Conservation (phyloP, 1,140 invertebrate genomes). For the Nephila pilipes region DNA sequence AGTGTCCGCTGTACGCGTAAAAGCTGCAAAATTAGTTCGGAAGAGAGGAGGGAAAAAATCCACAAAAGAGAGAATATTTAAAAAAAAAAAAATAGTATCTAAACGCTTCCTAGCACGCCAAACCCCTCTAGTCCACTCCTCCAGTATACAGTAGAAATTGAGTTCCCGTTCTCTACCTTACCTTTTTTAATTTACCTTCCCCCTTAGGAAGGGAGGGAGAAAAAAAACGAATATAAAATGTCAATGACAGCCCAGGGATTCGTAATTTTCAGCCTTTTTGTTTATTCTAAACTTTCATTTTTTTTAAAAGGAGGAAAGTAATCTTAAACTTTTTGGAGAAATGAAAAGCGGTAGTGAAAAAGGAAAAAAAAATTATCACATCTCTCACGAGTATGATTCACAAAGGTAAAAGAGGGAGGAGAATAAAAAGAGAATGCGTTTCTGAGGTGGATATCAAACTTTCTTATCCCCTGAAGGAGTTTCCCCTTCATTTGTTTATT, state of each 20-base stretch:
- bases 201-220: neutral
- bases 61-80: constrained; percentile 23
- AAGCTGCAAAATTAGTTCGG: constrained; percentile 38
- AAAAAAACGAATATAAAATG: constrained; percentile 40
- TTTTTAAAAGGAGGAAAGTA: constrained; percentile 63
- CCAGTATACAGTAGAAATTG: constrained; percentile 49
- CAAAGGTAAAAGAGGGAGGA: neutral
- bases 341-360: constrained; percentile 21
- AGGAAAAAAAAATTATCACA: neutral
- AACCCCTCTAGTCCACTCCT: neutral
- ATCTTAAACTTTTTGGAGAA: constrained; percentile 59
- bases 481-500: constrained; percentile 8
- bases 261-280: constrained; percentile 68
- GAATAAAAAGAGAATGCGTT: neutral
- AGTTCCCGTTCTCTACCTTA: constrained; percentile 31
- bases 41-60: neutral
- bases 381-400: constrained; percentile 54
- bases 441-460: neutral
- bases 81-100: neutral
- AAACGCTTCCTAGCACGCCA: neutral
- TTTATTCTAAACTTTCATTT: constrained; percentile 44
- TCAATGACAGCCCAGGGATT: constrained; percentile 68
- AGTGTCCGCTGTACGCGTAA: neutral
- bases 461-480: constrained; percentile 6
- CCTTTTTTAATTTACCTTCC: constrained; percentile 67